phyloP scores from a whole-genome alignment of 2,113 vertebrate genomes.

The Hiodon tergisus region DNA sequence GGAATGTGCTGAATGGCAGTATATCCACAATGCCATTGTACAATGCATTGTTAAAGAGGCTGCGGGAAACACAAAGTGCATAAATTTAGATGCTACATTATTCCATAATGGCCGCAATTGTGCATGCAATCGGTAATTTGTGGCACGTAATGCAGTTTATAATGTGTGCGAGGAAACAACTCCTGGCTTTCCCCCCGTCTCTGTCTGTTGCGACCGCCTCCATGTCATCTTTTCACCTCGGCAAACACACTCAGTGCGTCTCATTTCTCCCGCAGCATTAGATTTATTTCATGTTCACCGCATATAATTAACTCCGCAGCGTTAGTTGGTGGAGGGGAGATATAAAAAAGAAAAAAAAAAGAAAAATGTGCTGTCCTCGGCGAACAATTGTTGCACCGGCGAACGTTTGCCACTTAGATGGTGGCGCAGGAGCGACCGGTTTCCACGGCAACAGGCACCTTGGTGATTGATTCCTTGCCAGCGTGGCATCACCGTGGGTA shows the following conservation, averaged over 20 bases:
- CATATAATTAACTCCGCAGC: constrained; percentile 95
- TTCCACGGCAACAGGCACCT: constrained; percentile 79
- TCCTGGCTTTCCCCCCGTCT: too few species aligned
- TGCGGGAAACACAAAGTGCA: too few species aligned
- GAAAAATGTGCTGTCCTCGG: constrained; percentile 71
- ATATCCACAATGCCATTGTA: too few species aligned
- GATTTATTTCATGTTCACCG: constrained; percentile 68
- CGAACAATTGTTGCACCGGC: constrained; percentile 72
- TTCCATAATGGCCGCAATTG: too few species aligned
- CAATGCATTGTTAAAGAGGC: too few species aligned
- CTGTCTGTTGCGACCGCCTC: too few species aligned
- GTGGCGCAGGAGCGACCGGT: constrained; percentile 81
- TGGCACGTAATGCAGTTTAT: too few species aligned
- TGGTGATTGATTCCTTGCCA: constrained; percentile 96
- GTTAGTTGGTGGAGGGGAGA: constrained; percentile 72
- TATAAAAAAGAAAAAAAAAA: constrained; percentile 24
- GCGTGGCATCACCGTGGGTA: constrained; percentile 86
- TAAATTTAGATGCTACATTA: too few species aligned
- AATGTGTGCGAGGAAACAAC: too few species aligned
- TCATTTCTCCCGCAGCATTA: constrained; percentile 62
- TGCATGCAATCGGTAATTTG: too few species aligned
- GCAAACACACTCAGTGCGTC: neutral
- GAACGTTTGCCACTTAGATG: constrained; percentile 91
- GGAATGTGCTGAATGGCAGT: too few species aligned
- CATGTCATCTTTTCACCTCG: neutral